These are phyloP conservation scores for Frankliniella fusca DNA, from an alignment of 2,888 invertebrate species.

Conservation along the genomic window DNA sequence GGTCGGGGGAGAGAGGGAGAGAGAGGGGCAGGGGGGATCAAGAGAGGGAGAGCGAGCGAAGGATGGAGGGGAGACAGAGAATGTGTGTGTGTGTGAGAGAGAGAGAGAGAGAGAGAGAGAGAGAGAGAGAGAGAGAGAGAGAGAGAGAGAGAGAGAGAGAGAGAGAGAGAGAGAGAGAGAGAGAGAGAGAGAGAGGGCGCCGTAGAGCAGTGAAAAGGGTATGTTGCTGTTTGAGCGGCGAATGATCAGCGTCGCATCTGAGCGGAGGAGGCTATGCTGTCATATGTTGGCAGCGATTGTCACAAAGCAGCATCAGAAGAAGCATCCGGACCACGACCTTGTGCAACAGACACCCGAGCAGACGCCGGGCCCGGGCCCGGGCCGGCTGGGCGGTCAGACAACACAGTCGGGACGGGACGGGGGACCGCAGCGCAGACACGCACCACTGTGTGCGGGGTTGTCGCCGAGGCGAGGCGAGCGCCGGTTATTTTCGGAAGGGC, in stretches of 20 bases:
- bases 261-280: not conserved
- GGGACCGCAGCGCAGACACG: too few species aligned
- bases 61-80: not conserved
- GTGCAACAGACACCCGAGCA: not conserved
- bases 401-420: too few species aligned
- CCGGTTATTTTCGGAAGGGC: constrained; percentile 12
- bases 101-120: not conserved
- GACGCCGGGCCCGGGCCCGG: too few species aligned
- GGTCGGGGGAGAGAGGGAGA: not conserved
- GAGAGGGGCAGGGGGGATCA: not conserved
- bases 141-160: not conserved
- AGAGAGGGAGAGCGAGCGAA: not conserved
- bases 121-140: not conserved
- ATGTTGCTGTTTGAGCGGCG: not conserved
- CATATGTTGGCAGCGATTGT: constrained; percentile 6
- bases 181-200: too few species aligned
- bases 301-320: not conserved
- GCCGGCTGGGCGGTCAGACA: too few species aligned
- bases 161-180: too few species aligned
- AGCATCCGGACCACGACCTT: not conserved
- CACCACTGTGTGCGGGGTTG: not conserved
- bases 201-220: too few species aligned
- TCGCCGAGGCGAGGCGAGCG: not conserved
- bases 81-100: too few species aligned
- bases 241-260: not conserved